Conservation (phyloP, 1,140 invertebrate genomes). For the Diachasma alloeum region DNA sequence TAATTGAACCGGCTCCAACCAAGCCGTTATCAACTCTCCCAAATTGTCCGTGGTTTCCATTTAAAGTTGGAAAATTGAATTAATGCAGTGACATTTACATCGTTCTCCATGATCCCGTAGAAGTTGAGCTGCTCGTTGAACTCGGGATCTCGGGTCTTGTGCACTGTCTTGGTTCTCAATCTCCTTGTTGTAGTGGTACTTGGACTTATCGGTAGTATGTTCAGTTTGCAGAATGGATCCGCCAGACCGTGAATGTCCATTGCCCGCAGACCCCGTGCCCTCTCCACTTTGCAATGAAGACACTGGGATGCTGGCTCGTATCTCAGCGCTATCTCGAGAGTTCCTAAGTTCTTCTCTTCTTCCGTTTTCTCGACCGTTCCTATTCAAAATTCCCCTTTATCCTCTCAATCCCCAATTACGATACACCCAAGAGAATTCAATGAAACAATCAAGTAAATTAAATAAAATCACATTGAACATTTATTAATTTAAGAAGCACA, state of each 20-base stretch:
- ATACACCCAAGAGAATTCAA: neutral
- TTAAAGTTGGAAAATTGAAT: neutral
- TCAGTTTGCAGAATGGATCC: conserved; percentile 91
- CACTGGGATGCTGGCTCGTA: conserved; percentile 80
- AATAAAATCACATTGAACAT: neutral
- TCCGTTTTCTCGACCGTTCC: conserved; percentile 4
- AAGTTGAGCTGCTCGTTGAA: conserved; percentile 94
- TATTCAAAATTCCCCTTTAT: neutral
- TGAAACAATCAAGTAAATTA: neutral
- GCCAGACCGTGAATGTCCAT: conserved; percentile 92
- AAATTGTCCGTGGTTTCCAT: too few relatives aligned
- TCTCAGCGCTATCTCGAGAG: conserved; percentile 79
- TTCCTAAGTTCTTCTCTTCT: conserved; percentile 59
- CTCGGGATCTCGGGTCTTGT: conserved; percentile 92
- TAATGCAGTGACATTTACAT: conserved; percentile 63
- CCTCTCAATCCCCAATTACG: neutral
- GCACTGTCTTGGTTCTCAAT: conserved; percentile 86
- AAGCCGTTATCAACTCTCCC: too few relatives aligned
- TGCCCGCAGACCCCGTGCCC: conserved; percentile 78
- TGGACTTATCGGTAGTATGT: conserved; percentile 78
- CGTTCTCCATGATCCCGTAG: conserved; percentile 84
- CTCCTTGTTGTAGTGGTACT: conserved; percentile 64
- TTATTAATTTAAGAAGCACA: neutral
- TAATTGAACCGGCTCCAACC: too few relatives aligned
- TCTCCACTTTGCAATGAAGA: conserved; percentile 80